Evolutionary conservation across 23 tunicate genomes (phyloP), one percentile per base, ranked within the genome.

Genomic region (Trididemnum clinides): DNA sequence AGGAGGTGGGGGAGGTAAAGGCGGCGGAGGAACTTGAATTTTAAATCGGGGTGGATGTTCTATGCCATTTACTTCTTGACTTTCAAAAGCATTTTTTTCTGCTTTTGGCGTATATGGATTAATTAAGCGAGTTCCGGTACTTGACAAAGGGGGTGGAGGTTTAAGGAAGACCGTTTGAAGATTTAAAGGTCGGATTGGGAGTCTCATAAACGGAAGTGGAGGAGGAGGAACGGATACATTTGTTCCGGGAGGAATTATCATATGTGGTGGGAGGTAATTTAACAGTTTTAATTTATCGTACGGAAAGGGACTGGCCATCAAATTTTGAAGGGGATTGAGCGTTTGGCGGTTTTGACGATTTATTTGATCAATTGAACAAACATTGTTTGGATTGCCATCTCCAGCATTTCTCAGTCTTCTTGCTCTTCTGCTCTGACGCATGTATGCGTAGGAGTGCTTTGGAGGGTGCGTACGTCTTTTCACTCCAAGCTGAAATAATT

Each of bases 201-300:
- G 38, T 23, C 80, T 73, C 80, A 73, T 73, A 10, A 66, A 10
- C 1, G 80, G 80, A 36, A 73, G 57, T 28, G 80, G 80, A 1
- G 80, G 80, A 23, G 80, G 80, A 36, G 80, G 80, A 73, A 73
- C 80, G 4, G 80, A 73, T 19, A 73, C 80, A 26, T 73, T 73
- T 7, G 80, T 73, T 73, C 80, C 80, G 26, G 80, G 80, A 12
- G 80, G 80, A 73, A 73, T 73, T 37, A 73, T 73, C 80, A 73
- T 37, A 37, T 73, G 80, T 6, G 80, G 57, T 29, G 80, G 80
- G 22, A 73, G 80, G 25, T 73, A 39, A 38, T 73, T 73, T 1
- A 73, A 30, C 38, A 73, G 57, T 23, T 73, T 73, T 39, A 73
- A 39, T 20, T 30, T 23, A 2, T 73, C 80, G 10, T n/a, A 66